Base-by-base conservation (phyloP, 2,797 vertebrate species). In the Trachops cirrhosus region DNA sequence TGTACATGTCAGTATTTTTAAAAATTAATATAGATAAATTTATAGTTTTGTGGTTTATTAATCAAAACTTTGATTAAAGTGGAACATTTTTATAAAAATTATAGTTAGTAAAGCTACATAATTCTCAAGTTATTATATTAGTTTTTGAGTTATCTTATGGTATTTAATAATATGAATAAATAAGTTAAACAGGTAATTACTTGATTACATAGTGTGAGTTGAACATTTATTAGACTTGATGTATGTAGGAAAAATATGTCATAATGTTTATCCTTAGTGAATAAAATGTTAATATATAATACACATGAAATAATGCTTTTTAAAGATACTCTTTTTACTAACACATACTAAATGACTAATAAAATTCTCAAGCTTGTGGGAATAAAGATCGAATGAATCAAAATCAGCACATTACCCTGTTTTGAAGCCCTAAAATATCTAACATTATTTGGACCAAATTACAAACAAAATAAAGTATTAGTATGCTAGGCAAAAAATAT, bases 111-210 rank as follows among this genome's bases (percentile, higher is more conserved):
- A 92, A 95, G 67, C 22, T 37, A 39, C 44, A 14, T 87, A 14
- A 77, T 86, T 90, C 34, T 68, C 12, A 19, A n/a, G 12, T 84
- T n/a, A 50, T 74, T 86, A 37, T 18, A 50, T 71, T 91, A 22
- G n/a, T 74, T 46, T 87, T 91, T 82, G 26, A 89, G 37, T 95
- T 54, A 29, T 52, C 48, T 68, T 89, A 11, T 16, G 34, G 16
- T 78, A 68, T 70, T 95, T 90, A 95, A 92, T 86, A 82, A 79
- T 70, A 79, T 84, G 21, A 15, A 54, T 87, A 87, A 80, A 29
- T 57, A 78, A 93, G 32, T 84, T 32, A 82, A 68, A 62, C 3
- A 62, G 52, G 1, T 91, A 68, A 70, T 64, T 91, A 70, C 22
- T 26, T 57, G 54, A 73, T 89, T 71, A 64, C 39, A 54, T 77